These are phyloP conservation scores for Sebastes schlegelii DNA, from an alignment of 2,113 vertebrate genomes.

Conservation along the genomic window DNA sequence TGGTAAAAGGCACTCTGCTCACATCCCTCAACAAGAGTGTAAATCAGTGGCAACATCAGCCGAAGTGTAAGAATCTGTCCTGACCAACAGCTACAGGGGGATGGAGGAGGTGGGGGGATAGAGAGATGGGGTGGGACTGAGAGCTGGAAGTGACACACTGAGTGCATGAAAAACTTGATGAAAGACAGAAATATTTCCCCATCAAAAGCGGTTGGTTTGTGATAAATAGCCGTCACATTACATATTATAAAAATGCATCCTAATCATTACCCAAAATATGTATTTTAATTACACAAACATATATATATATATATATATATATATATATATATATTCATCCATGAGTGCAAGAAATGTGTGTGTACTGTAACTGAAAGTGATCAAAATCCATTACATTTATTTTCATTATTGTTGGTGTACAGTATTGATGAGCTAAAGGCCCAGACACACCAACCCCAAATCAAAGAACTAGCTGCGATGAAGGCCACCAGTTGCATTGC, in stretches of 20 bases:
- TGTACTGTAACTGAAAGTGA: no score
- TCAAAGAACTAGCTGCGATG: no score
- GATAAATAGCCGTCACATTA: not conserved
- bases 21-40: slow-evolving; percentile 41
- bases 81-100: not conserved
- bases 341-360: not conserved
- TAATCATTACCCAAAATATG: not conserved
- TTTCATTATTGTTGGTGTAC: not conserved
- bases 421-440: not conserved
- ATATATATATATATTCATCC: not conserved
- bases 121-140: not conserved
- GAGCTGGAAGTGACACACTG: not conserved
- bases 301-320: not conserved
- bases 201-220: not conserved
- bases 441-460: no score
- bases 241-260: not conserved
- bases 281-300: not conserved
- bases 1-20: slow-evolving; percentile 63
- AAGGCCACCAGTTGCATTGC: no score
- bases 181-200: not conserved
- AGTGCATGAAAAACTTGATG: not conserved
- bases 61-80: slow-evolving; percentile 30
- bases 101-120: not conserved
- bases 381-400: not conserved
- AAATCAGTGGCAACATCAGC: slow-evolving; percentile 46